phyloP scores from a whole-genome alignment of 1,140 invertebrate species.

The Procambarus clarkii region DNA sequence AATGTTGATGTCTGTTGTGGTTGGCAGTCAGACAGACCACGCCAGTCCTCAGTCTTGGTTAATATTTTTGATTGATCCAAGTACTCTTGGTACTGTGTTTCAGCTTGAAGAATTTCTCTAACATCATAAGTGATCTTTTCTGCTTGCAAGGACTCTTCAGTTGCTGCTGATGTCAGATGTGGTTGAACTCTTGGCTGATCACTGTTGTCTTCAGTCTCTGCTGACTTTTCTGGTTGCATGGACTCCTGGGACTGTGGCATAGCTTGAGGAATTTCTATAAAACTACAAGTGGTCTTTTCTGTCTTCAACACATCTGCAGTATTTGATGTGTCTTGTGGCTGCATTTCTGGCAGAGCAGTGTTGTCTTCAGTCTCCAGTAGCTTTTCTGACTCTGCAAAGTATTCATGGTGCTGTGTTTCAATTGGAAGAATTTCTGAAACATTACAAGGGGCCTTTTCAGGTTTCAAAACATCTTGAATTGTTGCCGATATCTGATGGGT shows the following conservation, averaged over 20 bases:
- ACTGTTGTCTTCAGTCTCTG: neutral
- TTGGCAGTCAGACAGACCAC: neutral
- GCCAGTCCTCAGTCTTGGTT: neutral
- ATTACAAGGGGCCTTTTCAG: neutral
- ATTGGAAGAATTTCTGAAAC: constrained; percentile 11
- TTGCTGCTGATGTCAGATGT: neutral
- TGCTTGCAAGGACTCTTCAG: neutral
- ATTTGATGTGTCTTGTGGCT: neutral
- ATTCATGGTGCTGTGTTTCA: constrained; percentile 36
- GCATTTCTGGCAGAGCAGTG: neutral
- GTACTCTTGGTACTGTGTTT: constrained; percentile 37
- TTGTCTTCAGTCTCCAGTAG: neutral
- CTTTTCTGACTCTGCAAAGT: neutral
- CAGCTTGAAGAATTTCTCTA: constrained; percentile 11
- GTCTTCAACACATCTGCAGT: too few relatives aligned
- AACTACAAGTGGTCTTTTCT: too few relatives aligned
- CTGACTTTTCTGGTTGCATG: neutral
- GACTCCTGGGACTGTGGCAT: neutral
- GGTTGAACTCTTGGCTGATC: neutral
- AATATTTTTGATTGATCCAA: neutral
- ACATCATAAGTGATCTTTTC: neutral
- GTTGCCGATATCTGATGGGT: neutral
- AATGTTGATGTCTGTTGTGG: neutral
- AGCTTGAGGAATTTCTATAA: neutral
- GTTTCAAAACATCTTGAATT: too few relatives aligned